These are phyloP conservation scores for Tragelaphus imberbis DNA, from an alignment of 2,113 vertebrate species.

Conservation along the genomic window DNA sequence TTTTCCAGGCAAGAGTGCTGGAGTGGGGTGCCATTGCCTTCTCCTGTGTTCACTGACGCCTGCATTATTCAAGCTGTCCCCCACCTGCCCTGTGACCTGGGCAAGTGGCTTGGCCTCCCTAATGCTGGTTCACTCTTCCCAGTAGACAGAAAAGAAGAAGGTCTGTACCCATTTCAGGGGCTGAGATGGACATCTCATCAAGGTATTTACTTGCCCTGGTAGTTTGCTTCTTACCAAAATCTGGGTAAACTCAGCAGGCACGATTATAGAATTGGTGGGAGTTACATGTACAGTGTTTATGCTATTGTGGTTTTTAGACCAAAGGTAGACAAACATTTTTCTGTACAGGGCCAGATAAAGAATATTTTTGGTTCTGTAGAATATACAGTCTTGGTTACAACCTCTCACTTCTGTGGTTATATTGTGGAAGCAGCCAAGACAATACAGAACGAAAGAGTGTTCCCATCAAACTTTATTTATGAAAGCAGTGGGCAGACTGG, in stretches of 20 bases:
- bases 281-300: background rate
- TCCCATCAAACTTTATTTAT: background rate
- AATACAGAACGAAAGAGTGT: background rate
- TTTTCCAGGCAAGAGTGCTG: too few relatives aligned
- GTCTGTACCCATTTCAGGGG: background rate
- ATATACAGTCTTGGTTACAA: background rate
- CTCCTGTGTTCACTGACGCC: background rate
- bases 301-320: background rate
- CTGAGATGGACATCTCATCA: background rate
- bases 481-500: background rate
- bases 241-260: background rate
- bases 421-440: background rate
- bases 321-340: background rate
- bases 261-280: background rate
- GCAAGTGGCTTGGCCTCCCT: background rate
- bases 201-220: background rate
- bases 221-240: background rate
- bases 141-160: background rate
- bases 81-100: background rate
- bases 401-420: background rate
- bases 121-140: background rate
- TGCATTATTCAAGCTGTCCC: background rate
- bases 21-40: too few relatives aligned
- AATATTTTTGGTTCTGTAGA: background rate
- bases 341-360: background rate